phyloP scores from a whole-genome alignment of 2,888 invertebrate species.

The Harmothoe impar region DNA sequence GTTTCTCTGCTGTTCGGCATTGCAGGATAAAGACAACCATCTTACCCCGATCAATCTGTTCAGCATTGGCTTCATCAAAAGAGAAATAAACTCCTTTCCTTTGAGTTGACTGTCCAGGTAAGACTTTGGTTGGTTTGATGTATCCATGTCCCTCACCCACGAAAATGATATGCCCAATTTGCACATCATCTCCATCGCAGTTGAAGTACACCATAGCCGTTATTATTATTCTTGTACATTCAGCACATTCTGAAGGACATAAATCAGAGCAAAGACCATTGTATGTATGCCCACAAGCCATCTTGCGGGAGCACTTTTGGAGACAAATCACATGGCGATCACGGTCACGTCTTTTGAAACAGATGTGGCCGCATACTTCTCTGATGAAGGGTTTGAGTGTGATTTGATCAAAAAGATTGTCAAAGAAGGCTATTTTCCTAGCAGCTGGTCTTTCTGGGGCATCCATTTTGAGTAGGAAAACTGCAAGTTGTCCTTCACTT shows the following conservation, averaged over 20 bases:
- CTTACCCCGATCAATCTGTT: not conserved
- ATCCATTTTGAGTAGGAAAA: not conserved
- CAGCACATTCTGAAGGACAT: not conserved
- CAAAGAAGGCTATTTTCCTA: not conserved
- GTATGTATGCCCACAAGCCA: not conserved
- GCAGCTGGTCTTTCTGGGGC: not conserved
- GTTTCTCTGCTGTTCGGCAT: not conserved
- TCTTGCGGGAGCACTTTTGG: not conserved
- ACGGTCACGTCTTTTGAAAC: not conserved
- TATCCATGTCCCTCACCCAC: conserved; percentile 8
- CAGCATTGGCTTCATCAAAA: not conserved
- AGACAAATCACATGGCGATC: not conserved
- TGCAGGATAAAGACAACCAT: not conserved
- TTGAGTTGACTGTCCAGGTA: not conserved
- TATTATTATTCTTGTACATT: not conserved
- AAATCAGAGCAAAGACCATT: not conserved
- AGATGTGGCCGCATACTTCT: not conserved
- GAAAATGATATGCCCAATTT: not conserved
- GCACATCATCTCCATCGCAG: not conserved
- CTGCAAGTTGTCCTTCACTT: not conserved
- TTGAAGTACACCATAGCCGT: not conserved
- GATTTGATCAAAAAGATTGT: not conserved
- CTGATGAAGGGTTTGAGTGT: not conserved
- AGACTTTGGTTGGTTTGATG: not conserved
- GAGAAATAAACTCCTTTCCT: not conserved